Base-by-base conservation (phyloP, 2,797 vertebrate species). In the Helostoma temminkii region DNA sequence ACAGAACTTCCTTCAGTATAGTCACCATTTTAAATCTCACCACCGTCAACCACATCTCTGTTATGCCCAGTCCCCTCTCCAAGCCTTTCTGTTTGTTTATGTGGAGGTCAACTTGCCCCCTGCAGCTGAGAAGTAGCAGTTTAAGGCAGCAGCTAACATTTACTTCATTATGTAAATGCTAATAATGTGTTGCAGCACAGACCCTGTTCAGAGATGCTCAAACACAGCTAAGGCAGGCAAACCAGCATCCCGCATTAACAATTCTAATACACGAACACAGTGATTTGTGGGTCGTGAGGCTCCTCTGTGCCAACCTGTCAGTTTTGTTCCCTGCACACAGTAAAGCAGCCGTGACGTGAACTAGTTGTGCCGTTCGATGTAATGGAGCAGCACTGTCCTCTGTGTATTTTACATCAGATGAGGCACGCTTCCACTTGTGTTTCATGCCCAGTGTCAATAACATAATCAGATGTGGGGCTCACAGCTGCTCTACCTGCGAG, bases 121-220 rank as follows among this genome's bases (percentile, higher is more conserved):
- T 60, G 52, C 77, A 79, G 84, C 89, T 81, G 76, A 81, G 73
- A 62, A 86, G 76, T 53, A 79, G 82, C 89, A 81, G 82, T 91
- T 91, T 90, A 67, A 80, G 82, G 88, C 86, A 85, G 90, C 88
- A 93, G 80, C 89, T 92, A 93, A 92, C 92, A 93, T 93, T 93
- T 93, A 93, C 83, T 88, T 91, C 92, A 93, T 94, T 93, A 93
- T 94, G 90, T 84, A 91, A 93, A 93, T 92, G 88, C 84, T 90
- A 88, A 89, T 92, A 89, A 93, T 89, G 84, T 83, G 89, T 80
- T 84, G 81, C 53, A 74, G 77, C 71, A 43, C 72, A 61, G 55
- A 78, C 76, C 88, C 82, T 0, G n/a, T 76, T 85, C 36, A 34
- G 72, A 78, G 78, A 77, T 21, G 37, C 82, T 66, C 73, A 77